These are phyloP conservation scores for Tipula vernalis DNA, from an alignment of 2,888 invertebrate genomes.

Conservation along the genomic window DNA sequence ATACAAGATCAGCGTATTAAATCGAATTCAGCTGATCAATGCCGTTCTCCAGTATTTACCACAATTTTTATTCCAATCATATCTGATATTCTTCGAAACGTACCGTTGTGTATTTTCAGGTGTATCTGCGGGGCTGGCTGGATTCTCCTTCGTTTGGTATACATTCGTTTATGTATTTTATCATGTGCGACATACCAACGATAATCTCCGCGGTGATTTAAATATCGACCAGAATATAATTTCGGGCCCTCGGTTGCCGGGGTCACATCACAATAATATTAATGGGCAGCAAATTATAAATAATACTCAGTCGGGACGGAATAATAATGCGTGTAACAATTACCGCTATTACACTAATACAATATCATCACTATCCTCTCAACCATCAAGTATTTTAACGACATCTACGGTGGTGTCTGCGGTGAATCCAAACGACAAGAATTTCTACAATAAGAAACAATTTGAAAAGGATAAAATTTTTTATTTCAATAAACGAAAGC, in stretches of 20 bases:
- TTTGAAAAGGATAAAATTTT: conserved; percentile 18
- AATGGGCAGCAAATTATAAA: neutral
- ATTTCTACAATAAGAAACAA: conserved; percentile 18
- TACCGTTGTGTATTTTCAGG: conserved; percentile 19
- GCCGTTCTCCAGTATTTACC: conserved; percentile 19
- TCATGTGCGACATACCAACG: conserved; percentile 12
- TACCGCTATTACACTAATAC: neutral
- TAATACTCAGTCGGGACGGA: neutral
- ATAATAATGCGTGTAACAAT: neutral
- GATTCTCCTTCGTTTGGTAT: conserved; percentile 19
- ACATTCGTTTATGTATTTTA: conserved; percentile 18
- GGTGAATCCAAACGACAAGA: conserved; percentile 16
- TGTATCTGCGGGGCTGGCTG: conserved; percentile 19
- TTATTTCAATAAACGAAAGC: conserved; percentile 17
- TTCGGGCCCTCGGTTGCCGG: neutral
- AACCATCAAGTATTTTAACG: neutral
- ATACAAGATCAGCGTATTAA: conserved; percentile 17
- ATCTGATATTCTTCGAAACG: conserved; percentile 17
- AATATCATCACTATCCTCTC: neutral
- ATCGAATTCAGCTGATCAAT: conserved; percentile 17
- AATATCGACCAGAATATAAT: conserved; percentile 9
- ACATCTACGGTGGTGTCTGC: neutral
- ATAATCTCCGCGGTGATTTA: conserved; percentile 7
- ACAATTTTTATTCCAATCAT: conserved; percentile 19
- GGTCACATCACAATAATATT: neutral